phyloP scores from a whole-genome alignment of 2,888 invertebrate species.

The Cephus runcator region DNA sequence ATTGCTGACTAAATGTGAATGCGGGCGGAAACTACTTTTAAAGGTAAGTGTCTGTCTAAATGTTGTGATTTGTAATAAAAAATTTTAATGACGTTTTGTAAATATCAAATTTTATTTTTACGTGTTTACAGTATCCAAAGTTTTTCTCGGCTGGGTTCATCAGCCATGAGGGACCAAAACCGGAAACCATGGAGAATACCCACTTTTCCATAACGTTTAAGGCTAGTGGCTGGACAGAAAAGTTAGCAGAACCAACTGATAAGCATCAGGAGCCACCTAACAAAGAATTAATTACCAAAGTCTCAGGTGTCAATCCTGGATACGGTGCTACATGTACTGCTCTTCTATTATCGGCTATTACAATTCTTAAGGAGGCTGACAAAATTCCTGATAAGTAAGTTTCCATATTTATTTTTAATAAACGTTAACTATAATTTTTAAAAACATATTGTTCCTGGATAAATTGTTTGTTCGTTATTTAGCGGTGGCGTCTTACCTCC shows the following conservation, averaged over 20 bases:
- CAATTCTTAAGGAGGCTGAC: constrained; percentile 78
- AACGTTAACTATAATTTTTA: background rate
- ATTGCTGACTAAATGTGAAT: constrained; percentile 71
- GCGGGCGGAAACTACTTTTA: constrained; percentile 74
- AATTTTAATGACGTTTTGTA: background rate
- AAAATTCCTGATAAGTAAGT: constrained; percentile 80
- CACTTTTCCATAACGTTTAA: constrained; percentile 77
- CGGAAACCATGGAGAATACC: constrained; percentile 71
- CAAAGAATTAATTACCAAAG: constrained; percentile 74
- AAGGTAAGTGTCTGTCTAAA: constrained; percentile 65
- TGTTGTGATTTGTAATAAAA: constrained; percentile 1
- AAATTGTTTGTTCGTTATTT: constrained; percentile 43
- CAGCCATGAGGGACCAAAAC: constrained; percentile 75
- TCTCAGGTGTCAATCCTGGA: constrained; percentile 78
- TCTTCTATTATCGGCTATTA: constrained; percentile 78
- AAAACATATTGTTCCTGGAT: background rate
- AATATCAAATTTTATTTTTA: constrained; percentile 2
- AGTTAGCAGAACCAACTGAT: constrained; percentile 69
- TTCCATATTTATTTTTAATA: constrained; percentile 8
- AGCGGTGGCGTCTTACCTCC: constrained; percentile 91
- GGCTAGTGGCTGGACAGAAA: constrained; percentile 83
- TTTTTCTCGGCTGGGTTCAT: constrained; percentile 79
- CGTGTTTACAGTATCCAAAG: constrained; percentile 70
- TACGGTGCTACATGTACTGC: constrained; percentile 85
- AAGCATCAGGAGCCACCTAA: constrained; percentile 71